phyloP scores from a whole-genome alignment of 2,888 invertebrate species.

The Tipula lateralis region DNA sequence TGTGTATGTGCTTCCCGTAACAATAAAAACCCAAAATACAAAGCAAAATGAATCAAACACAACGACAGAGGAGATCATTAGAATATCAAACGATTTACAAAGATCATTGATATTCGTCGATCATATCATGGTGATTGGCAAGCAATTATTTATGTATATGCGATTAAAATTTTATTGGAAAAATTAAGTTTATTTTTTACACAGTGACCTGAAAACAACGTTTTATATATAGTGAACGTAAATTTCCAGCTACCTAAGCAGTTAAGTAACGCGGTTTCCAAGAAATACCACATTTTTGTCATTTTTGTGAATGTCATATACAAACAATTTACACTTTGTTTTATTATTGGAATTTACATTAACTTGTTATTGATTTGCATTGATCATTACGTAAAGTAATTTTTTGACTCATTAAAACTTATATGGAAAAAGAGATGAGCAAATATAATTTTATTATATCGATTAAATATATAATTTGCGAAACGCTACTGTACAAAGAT shows the following conservation, averaged over 20 bases:
- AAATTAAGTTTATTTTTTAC: not conserved
- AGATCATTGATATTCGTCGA: not conserved
- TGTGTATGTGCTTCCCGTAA: not conserved
- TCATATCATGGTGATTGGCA: not conserved
- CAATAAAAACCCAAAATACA: not conserved
- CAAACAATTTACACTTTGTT: not conserved
- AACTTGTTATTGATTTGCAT: not conserved
- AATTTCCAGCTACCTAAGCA: not conserved
- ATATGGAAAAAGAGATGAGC: not conserved
- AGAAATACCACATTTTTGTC: slow-evolving; percentile 24
- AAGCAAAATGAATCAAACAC: too few species aligned
- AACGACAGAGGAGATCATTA: not conserved
- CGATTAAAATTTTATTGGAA: not conserved
- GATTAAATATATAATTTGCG: not conserved
- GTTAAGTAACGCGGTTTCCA: not conserved
- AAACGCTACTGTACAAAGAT: not conserved
- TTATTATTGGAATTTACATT: not conserved
- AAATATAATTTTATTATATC: not conserved
- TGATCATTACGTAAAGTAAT: not conserved
- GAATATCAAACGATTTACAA: not conserved
- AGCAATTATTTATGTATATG: not conserved
- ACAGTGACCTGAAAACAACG: not conserved
- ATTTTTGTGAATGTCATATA: not conserved
- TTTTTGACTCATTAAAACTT: not conserved
- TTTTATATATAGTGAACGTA: not conserved